phyloP scores from a whole-genome alignment of 1,140 invertebrate genomes.

The Ganaspis sp. region DNA sequence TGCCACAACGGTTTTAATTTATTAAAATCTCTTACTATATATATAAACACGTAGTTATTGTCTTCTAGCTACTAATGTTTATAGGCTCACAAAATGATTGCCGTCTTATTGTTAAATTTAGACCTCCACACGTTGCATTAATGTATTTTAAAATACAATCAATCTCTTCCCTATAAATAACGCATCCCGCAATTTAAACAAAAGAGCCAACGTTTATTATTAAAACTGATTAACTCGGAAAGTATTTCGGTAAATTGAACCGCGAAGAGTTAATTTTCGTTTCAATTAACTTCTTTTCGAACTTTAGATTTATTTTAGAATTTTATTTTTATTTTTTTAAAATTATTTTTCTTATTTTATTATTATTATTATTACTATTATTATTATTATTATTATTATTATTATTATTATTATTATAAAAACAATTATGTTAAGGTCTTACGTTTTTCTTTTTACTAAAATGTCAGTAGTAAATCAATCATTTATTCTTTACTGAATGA shows the following conservation, averaged over 20 bases:
- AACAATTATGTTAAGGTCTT: no score
- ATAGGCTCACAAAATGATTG: background rate
- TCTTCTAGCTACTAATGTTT: background rate
- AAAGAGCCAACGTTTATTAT: no score
- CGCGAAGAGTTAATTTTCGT: background rate
- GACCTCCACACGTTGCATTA: background rate
- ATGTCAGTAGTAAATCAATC: no score
- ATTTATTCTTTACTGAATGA: no score
- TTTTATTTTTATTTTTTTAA: no score
- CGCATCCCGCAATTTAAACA: background rate
- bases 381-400: no score
- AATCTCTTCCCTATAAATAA: background rate
- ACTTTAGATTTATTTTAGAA: no score
- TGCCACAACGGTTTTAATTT: background rate
- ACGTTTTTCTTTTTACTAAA: no score
- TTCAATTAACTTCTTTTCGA: no score
- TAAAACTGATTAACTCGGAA: background rate
- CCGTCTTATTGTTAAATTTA: background rate
- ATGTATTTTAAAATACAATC: background rate
- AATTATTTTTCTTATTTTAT: no score
- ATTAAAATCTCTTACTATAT: background rate
- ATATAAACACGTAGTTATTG: background rate
- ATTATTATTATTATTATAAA: no score
- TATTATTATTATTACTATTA: no score
- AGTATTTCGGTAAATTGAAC: background rate